These are phyloP conservation scores for Cheirogaleus major DNA, from an alignment of 2,797 vertebrate species.

Conservation along the genomic window DNA sequence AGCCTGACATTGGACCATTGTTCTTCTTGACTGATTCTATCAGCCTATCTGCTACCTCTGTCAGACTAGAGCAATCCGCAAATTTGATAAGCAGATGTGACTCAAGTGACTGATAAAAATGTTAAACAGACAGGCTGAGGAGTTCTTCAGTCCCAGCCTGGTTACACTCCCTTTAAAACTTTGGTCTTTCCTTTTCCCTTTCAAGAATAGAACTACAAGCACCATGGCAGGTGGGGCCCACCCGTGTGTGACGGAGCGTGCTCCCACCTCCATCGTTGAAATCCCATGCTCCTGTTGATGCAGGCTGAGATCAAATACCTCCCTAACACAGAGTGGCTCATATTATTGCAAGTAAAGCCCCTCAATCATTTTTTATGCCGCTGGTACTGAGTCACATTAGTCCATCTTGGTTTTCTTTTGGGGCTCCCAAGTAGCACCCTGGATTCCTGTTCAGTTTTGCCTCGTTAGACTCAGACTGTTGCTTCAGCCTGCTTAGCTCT, in stretches of 20 bases:
- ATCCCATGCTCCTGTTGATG: background rate
- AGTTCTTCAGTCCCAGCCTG: background rate
- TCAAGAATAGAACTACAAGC: background rate
- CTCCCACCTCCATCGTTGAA: background rate
- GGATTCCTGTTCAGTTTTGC: background rate
- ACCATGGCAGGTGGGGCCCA: background rate
- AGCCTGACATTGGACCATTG: background rate
- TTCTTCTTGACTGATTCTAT: conserved; percentile 50
- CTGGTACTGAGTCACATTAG: background rate
- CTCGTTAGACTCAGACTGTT: background rate
- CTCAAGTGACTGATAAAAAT: conserved; percentile 12
- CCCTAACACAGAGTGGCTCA: background rate
- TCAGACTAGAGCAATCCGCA: background rate
- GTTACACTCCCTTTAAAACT: background rate
- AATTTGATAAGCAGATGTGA: conserved; percentile 40
- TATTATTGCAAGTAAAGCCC: background rate
- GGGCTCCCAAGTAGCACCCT: background rate
- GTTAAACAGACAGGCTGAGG: background rate
- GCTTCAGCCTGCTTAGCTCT: background rate
- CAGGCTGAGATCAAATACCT: background rate
- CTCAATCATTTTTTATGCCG: background rate
- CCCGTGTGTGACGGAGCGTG: too few relatives aligned
- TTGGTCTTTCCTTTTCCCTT: background rate
- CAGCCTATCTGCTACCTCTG: background rate
- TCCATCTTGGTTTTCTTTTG: background rate